A percentile compares a stretch with the other conserved stretches of the same genome.
Conservation (phyloP, 2,113 vertebrate genomes). For the Thunnus maccoyii region DNA sequence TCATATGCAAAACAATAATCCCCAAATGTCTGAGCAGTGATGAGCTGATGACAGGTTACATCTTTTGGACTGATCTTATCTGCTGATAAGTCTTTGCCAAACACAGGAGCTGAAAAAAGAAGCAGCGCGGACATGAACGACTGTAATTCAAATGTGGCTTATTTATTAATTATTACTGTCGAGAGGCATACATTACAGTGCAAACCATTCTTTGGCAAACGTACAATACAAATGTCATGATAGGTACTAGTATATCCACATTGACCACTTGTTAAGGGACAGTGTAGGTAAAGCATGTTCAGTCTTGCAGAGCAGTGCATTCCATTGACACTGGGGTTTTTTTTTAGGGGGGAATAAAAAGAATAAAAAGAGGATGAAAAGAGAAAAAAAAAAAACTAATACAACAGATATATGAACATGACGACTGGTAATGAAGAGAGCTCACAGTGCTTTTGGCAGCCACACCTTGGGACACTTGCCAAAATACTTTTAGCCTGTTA, state of each 20-base stretch:
- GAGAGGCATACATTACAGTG: slow-evolving; percentile 87
- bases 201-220: slow-evolving; percentile 89
- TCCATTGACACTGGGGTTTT: slow-evolving; percentile 66
- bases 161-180: slow-evolving; percentile 81
- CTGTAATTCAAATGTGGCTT: slow-evolving; percentile 78
- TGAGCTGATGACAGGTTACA: background rate
- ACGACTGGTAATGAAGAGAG: slow-evolving; percentile 48
- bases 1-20: background rate
- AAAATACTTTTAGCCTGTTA: slow-evolving; percentile 44
- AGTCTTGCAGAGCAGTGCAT: slow-evolving; percentile 81
- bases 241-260: slow-evolving; percentile 69
- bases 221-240: slow-evolving; percentile 84
- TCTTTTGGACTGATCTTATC: background rate
- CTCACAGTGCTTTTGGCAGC: slow-evolving; percentile 59
- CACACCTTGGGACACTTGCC: slow-evolving; percentile 35
- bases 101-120: slow-evolving; percentile 21
- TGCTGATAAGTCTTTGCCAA: background rate
- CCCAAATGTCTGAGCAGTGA: background rate
- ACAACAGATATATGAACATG: slow-evolving; percentile 32
- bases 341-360: slow-evolving; percentile 40
- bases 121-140: slow-evolving; percentile 37
- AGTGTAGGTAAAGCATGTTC: slow-evolving; percentile 76
- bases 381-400: slow-evolving; percentile 28
- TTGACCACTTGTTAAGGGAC: slow-evolving; percentile 68
- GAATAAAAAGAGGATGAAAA: slow-evolving; percentile 13